These are phyloP conservation scores for Bellardia pandia DNA, from an alignment of 2,888 invertebrate species.

Conservation along the genomic window DNA sequence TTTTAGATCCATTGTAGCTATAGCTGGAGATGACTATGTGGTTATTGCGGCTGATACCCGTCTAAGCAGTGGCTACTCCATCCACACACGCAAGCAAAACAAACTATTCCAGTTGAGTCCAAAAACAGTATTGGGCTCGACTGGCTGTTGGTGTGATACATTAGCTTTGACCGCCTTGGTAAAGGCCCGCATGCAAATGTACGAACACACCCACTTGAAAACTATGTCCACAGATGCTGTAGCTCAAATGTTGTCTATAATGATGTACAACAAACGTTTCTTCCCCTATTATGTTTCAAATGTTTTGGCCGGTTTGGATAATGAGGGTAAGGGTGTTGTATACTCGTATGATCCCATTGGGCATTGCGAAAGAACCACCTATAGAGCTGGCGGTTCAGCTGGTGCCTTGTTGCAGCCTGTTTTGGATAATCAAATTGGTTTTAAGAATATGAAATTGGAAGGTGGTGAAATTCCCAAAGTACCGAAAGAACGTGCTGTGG, in stretches of 20 bases:
- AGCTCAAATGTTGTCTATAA: conserved; percentile 97
- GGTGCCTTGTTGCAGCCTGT: conserved; percentile 96
- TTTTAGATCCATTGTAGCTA: conserved; percentile 95
- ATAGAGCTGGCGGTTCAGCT: conserved; percentile 95
- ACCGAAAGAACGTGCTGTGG: conserved; percentile 91
- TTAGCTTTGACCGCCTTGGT: conserved; percentile 94
- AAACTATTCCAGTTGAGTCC: conserved; percentile 93
- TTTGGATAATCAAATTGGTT: conserved; percentile 97
- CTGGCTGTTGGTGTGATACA: conserved; percentile 99
- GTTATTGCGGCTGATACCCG: conserved; percentile 98
- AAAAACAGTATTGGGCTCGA: conserved; percentile 95
- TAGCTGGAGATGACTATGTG: conserved; percentile 97
- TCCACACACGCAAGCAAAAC: conserved; percentile 94
- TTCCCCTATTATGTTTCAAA: conserved; percentile 99
- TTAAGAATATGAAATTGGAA: conserved; percentile 90
- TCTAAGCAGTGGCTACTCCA: conserved; percentile 94
- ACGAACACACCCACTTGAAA: conserved; percentile 96
- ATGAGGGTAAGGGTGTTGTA: conserved; percentile 96
- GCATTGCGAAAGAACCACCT: conserved; percentile 93
- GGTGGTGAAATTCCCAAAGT: conserved; percentile 86
- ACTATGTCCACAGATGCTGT: conserved; percentile 95
- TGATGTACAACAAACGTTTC: conserved; percentile 98
- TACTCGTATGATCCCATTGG: conserved; percentile 99
- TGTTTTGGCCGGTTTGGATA: conserved; percentile 96
- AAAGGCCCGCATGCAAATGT: conserved; percentile 96